Percentiles rank a stretch among this genome's conserved stretches.
phyloP scores from a whole-genome alignment of 2,888 invertebrate genomes.

The Nebria brevicollis region DNA sequence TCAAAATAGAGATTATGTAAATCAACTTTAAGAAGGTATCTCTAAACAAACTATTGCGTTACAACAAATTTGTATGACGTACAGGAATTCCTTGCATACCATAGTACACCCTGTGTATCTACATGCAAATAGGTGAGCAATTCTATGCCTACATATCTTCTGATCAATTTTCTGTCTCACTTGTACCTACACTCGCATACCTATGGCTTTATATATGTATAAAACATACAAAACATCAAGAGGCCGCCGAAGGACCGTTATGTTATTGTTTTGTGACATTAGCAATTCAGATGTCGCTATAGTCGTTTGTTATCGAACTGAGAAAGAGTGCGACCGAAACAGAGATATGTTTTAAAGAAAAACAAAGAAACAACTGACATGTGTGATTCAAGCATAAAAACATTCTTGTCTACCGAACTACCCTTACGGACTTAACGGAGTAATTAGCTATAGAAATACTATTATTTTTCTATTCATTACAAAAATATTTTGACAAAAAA shows the following conservation, averaged over 20 bases:
- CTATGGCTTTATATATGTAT: conserved; percentile 3
- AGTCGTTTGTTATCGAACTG: conserved; percentile 38
- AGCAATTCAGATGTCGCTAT: conserved; percentile 49
- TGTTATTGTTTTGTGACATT: conserved; percentile 49
- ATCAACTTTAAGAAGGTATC: too few species aligned
- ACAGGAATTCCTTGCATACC: not conserved
- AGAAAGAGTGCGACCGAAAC: conserved; percentile 25
- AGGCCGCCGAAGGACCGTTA: conserved; percentile 48
- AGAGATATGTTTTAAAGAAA: conserved; percentile 5
- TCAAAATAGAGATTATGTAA: too few species aligned
- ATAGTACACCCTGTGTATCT: not conserved
- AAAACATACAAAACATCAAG: conserved; percentile 48
- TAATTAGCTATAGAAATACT: too few species aligned
- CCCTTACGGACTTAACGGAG: not conserved
- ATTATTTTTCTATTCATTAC: too few species aligned
- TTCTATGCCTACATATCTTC: not conserved
- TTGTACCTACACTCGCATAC: not conserved
- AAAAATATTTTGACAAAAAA: too few species aligned
- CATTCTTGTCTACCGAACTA: not conserved
- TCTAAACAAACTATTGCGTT: too few species aligned
- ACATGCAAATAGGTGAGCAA: not conserved
- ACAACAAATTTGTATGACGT: not conserved
- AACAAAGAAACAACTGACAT: not conserved
- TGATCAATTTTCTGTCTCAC: conserved; percentile 8
- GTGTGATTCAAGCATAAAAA: not conserved